Evolutionary conservation across 2,797 vertebrate genomes (phyloP).

Genomic region (Sebastes miniatus): DNA sequence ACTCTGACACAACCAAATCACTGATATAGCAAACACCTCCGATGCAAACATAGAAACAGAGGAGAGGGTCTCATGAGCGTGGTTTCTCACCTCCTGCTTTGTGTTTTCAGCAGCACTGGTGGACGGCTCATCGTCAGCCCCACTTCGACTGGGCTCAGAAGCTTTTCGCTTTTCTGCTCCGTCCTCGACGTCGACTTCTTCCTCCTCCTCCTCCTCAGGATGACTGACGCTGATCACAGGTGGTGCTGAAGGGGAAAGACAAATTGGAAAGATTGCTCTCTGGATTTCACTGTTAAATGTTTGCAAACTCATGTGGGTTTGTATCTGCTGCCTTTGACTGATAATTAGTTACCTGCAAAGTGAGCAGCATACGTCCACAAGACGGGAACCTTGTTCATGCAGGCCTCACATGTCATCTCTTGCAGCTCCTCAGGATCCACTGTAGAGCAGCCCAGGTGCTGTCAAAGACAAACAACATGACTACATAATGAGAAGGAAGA

Average conservation of each 20-base stretch:
- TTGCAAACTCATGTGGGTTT: not conserved
- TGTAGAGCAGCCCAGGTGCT: slow-evolving; percentile 89
- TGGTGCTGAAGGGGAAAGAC: slow-evolving; percentile 43
- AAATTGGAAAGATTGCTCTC: not conserved
- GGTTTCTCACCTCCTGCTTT: slow-evolving; percentile 54
- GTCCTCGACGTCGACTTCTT: slow-evolving; percentile 10
- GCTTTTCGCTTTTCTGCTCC: slow-evolving; percentile 17
- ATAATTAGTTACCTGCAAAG: slow-evolving; percentile 81
- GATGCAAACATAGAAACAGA: not conserved
- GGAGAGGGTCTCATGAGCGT: not conserved
- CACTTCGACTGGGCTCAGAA: slow-evolving; percentile 13
- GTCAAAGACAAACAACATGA: not conserved
- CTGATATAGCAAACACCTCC: not conserved
- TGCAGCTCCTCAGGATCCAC: slow-evolving; percentile 90
- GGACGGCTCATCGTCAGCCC: slow-evolving; percentile 34
- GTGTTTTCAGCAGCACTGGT: slow-evolving; percentile 26
- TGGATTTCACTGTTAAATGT: not conserved
- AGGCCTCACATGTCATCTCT: slow-evolving; percentile 94
- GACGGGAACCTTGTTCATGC: slow-evolving; percentile 91
- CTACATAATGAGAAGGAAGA: not conserved
- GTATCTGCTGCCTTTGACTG: not conserved
- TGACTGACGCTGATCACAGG: slow-evolving; percentile 45
- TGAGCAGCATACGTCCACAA: slow-evolving; percentile 89
- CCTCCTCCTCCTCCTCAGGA: slow-evolving; percentile 50
- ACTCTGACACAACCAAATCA: not conserved